phyloP scores from a whole-genome alignment of 2,113 vertebrate genomes.

The Myodes glareolus region DNA sequence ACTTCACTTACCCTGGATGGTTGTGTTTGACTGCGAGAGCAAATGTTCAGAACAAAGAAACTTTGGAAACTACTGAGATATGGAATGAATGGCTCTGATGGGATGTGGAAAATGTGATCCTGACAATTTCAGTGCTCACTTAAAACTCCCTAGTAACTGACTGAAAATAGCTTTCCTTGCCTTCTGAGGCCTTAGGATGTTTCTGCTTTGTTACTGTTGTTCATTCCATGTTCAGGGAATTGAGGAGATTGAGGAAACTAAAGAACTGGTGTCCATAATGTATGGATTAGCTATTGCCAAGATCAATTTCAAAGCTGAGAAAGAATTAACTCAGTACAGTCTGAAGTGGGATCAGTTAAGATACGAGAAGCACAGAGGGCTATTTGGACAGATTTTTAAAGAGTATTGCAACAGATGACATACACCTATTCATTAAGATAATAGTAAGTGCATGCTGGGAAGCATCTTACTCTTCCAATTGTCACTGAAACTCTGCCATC shows the following conservation, averaged over 20 bases:
- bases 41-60: neutral
- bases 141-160: neutral
- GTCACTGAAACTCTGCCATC: neutral
- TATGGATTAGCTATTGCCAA: neutral
- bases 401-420: neutral
- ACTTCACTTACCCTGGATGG: neutral
- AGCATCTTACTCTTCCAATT: neutral
- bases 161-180: neutral
- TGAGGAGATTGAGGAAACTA: neutral
- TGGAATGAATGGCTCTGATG: neutral
- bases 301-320: slow-evolving; percentile 13
- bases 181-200: neutral
- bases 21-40: neutral
- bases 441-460: neutral
- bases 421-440: neutral
- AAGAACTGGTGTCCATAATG: neutral
- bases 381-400: slow-evolving; percentile 35
- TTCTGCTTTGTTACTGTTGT: neutral
- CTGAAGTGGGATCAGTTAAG: neutral
- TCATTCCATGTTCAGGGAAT: neutral
- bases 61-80: neutral
- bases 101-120: neutral
- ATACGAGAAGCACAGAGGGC: neutral
- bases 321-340: neutral
- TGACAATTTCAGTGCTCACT: neutral